Base-by-base conservation (phyloP, 2,113 vertebrate genomes). In the Xiphophorus maculatus region DNA sequence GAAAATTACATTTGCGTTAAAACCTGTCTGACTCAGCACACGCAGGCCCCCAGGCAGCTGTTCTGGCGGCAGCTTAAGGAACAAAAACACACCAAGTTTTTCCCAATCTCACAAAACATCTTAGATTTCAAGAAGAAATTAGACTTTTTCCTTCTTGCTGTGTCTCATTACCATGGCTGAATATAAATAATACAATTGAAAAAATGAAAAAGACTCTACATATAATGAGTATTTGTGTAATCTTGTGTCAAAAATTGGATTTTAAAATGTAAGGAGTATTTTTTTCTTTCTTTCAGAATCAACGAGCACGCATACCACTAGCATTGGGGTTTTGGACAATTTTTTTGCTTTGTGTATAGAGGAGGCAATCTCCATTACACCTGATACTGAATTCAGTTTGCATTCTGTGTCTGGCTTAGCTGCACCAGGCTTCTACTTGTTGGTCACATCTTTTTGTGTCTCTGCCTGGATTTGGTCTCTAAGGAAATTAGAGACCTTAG, bases 1-100 rank as follows among this genome's bases (percentile, higher is more conserved):
- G 25, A 12, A 69, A 76, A 76, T 69, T 37, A 33, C 40, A 69
- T 61, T 67, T 67, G 40, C 17, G n/a, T 33, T 35, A 33, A 69
- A 76, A 69, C 9, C 40, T 64, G 51, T 13, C n/a, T 32, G 60
- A 0, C 1, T 25, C 44, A 37, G 40, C 14, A 5, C 27, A 66
- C 8, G 33, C 33, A 37, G 10, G 73, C 51, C 29, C 61, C 4
- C 25, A 0, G 0, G 28, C 35, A 15, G 28, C 63, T 72, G 17
- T 30, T 73, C 17, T 40, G 19, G 64, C 32, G 8, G 10, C 28
- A 37, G 14, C 22, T 67, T 3, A 13, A 32, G 67, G 28, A 10
- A 33, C 10, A n/a, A n/a, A 69, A 51, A 54, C 13, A 32, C 28
- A 4, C 58, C 22, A 58, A 63, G 22, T 27, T 27, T 3, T 69